Evolutionary conservation across 2,888 invertebrate species (phyloP), one percentile per base, ranked within the genome.

Genomic region (Microdon myrmicae): DNA sequence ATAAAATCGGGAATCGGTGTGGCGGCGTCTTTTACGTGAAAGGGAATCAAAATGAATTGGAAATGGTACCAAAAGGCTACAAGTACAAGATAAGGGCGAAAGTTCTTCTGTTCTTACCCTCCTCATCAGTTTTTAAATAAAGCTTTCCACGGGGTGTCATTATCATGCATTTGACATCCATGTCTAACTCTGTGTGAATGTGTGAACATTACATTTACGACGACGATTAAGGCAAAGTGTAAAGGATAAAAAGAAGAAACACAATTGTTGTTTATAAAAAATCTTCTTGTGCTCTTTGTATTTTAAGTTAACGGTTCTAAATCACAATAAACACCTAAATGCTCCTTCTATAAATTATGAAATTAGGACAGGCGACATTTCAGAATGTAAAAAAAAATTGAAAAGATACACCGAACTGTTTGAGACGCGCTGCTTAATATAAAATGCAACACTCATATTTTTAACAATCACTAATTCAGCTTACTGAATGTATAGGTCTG

Each of bases 91-190:
- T 47, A 29, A 41, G 61, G 64, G 51, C 37, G 43, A 51, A 58
- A 58, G 23, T 38, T 51, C n/a, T n/a, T n/a, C 51, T 67, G 54
- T 38, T 81, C 89, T 90, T 90, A 90, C 90, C 90, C 84, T 88
- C 87, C 83, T 85, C 86, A 83, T 90, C 90, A 81, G 88, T 86
- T 85, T 90, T 90, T 83, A 90, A 86, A 87, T 90, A 90, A 80
- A 87, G 86, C 84, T 88, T 88, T 82, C 90, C 90, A 84, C 87
- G 84, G 76, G 88, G 87, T 82, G 88, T 88, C 82, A 90, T 85
- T 82, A 86, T 86, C 78, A 86, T 86, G 80, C 89, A 87, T 83
- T 83, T 87, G 85, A 88, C 88, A 84, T 87, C 87, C 66, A 66
- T 59, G 54, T 66, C 66, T 54, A 66, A 28, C 44, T 66, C 54